Evolutionary conservation across 2,113 vertebrate genomes (phyloP).

Genomic region (Myotis lucifugus): DNA sequence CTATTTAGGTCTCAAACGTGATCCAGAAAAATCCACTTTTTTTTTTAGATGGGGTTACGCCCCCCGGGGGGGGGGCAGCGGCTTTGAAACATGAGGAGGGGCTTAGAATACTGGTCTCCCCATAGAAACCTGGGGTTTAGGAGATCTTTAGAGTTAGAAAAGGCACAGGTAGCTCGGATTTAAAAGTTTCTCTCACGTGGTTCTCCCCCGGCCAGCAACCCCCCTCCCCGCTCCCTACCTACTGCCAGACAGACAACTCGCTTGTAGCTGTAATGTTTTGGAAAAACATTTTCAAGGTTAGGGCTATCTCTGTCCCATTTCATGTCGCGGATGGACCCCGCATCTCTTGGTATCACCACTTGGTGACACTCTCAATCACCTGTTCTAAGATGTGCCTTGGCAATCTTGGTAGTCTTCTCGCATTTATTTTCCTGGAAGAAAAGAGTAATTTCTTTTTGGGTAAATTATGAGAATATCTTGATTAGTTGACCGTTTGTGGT

Average conservation of each 20-base stretch:
- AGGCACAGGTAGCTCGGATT: not conserved
- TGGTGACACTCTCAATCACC: conserved; percentile 40
- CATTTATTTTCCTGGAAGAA: conserved; percentile 27
- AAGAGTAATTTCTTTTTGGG: not conserved
- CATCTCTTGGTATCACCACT: conserved; percentile 51
- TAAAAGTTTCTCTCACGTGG: not conserved
- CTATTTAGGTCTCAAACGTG: not conserved
- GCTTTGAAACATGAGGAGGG: conserved; percentile 6
- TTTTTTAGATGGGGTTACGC: not conserved
- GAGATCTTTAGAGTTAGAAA: not conserved
- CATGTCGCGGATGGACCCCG: not conserved
- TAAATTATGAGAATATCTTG: conserved; percentile 3
- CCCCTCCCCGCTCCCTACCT: not conserved
- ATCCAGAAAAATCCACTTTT: not conserved
- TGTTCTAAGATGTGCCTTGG: conserved; percentile 24
- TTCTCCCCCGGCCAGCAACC: not conserved
- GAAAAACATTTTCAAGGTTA: conserved; percentile 11
- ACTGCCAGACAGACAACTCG: not conserved
- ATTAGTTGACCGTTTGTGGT: conserved; percentile 13
- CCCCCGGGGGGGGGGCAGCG: not conserved
- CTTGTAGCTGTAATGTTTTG: not conserved
- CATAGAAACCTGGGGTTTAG: not conserved
- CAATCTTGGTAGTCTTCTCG: not conserved
- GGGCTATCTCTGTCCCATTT: not conserved
- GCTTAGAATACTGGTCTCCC: not conserved